Evolutionary conservation across 2,888 invertebrate species (phyloP).

Genomic region (Limnephilus auricula): DNA sequence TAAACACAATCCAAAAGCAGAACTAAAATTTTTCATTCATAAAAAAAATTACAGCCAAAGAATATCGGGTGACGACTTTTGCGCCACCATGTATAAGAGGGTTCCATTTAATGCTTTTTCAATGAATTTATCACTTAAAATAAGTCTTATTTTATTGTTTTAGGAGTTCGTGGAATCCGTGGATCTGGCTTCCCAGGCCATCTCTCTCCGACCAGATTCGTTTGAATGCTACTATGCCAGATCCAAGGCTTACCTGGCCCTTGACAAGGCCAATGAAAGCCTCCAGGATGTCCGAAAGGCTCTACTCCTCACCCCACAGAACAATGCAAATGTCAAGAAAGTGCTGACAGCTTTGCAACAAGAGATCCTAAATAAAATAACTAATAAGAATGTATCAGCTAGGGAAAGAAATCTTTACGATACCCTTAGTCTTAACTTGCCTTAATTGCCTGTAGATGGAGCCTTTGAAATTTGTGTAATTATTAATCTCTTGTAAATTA

Average conservation of each 20-base stretch:
- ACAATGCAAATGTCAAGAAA: slow-evolving; percentile 84
- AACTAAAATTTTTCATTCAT: too few relatives aligned
- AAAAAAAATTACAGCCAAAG: too few relatives aligned
- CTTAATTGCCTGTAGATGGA: slow-evolving; percentile 68
- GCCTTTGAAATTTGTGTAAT: slow-evolving; percentile 29
- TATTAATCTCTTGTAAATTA: slow-evolving; percentile 36
- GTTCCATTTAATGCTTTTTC: not conserved
- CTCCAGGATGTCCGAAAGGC: slow-evolving; percentile 91
- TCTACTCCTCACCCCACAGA: slow-evolving; percentile 83
- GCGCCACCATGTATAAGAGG: not conserved
- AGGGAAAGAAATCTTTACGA: slow-evolving; percentile 73
- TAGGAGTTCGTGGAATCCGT: slow-evolving; percentile 92
- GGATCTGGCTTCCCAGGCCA: slow-evolving; percentile 91
- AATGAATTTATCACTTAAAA: not conserved
- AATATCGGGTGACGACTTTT: too few relatives aligned
- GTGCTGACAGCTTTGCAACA: slow-evolving; percentile 86
- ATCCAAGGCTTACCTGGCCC: slow-evolving; percentile 90
- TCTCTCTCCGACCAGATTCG: slow-evolving; percentile 89
- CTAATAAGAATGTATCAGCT: slow-evolving; percentile 69
- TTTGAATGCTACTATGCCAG: slow-evolving; percentile 96
- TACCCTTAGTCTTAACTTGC: slow-evolving; percentile 77
- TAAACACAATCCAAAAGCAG: too few relatives aligned
- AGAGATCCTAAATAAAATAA: slow-evolving; percentile 81
- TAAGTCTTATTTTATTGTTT: slow-evolving; percentile 67
- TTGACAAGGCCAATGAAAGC: slow-evolving; percentile 85